Base-by-base conservation (phyloP, 2,113 vertebrate species). In the Cheilinus undulatus region DNA sequence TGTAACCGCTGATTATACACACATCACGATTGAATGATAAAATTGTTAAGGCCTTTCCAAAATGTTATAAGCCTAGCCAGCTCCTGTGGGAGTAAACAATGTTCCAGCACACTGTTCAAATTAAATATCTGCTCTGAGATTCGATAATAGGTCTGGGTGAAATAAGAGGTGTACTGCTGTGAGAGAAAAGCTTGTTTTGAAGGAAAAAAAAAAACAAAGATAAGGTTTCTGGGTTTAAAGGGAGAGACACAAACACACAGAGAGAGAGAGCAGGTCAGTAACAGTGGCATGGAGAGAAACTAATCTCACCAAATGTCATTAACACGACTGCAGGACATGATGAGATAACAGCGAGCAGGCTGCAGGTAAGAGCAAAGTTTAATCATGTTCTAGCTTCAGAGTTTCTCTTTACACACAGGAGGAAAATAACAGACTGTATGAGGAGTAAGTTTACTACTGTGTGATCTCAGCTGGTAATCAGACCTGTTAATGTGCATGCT, bases 301-400 rank as follows among this genome's bases (percentile, higher is more conserved):
- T 85, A 65, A 86, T 89, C 65, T 76, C 5, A 13, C 58, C 53
- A 82, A 85, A 88, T 83, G 80, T 73, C 71, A 91, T 89, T 80
- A 85, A 73, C 68, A 52, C 77, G 63, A 84, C 66, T 61, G 65
- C 38, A 76, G 62, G 67, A 83, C 84, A 77, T 67, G 64, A 75
- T 60, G 84, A 77, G 78, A 80, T 54, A 68, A 73, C 5, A 9
- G 30, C 9, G 30, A 15, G 38, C 38, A n/a, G 70, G n/a, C 28
- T 17, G 46, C 20, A 66, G 69, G 66, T 59, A 66, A 11, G n/a
- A 0, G 57, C 27, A 70, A 19, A 20, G 28, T 30, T 42, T 86
- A 69, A 89, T 89, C 83, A 77, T 60, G 73, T 85, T 65, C 75
- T 56, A 66, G 61, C 83, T 86, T 83, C 62, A 2, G 38, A 72